Conservation (phyloP, 2,113 vertebrate genomes). For the Herpailurus yagouaroundi region DNA sequence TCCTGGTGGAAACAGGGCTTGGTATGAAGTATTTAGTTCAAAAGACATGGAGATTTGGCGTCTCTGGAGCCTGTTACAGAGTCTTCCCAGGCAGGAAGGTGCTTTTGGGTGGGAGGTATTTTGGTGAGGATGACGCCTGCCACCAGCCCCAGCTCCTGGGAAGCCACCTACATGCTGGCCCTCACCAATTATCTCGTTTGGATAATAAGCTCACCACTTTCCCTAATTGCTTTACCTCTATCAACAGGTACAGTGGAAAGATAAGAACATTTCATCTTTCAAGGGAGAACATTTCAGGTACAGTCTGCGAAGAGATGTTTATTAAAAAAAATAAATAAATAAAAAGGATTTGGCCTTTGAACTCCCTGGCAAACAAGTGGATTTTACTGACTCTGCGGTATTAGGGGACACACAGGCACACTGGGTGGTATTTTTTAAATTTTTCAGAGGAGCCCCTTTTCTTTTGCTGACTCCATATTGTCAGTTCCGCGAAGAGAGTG, state of each 20-base stretch:
- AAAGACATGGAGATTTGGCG: neutral
- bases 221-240: constrained; percentile 48
- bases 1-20: neutral
- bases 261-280: neutral
- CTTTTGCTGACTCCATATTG: neutral
- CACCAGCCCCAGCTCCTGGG: neutral
- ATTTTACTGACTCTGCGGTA: neutral
- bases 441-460: neutral
- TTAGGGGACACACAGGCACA: neutral
- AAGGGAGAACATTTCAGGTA: neutral
- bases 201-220: constrained; percentile 52
- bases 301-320: neutral
- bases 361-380: neutral
- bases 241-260: neutral
- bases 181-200: constrained; percentile 67
- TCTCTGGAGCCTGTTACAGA: too few species aligned
- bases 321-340: neutral
- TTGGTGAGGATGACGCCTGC: neutral
- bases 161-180: neutral
- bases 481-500: neutral
- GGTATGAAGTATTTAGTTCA: neutral
- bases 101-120: neutral
- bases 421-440: neutral
- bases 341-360: neutral
- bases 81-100: neutral